phyloP scores from a whole-genome alignment of 1,140 invertebrate species.

The Holotrichia oblita region DNA sequence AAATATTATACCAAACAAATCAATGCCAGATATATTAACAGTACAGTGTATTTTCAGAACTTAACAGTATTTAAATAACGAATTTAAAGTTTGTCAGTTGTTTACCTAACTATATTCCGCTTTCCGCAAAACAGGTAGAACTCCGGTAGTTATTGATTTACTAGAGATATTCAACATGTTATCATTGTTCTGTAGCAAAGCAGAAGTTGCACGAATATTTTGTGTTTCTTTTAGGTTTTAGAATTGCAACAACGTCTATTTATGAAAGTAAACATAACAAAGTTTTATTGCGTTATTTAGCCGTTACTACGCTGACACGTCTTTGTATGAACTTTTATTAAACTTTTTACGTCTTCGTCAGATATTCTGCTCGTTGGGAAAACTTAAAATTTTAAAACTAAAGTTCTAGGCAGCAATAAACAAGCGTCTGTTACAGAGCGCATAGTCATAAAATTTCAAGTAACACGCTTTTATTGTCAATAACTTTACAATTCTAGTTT shows the following conservation, averaged over 20 bases:
- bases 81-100: too few species aligned
- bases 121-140: too few species aligned
- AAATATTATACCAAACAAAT: background rate
- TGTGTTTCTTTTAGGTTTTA: background rate
- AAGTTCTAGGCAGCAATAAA: slow-evolving; percentile 26
- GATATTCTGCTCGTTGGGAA: slow-evolving; percentile 28
- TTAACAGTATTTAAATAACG: too few species aligned
- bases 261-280: slow-evolving; percentile 16
- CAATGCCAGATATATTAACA: background rate
- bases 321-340: slow-evolving; percentile 32
- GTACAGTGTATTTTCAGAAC: background rate
- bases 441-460: slow-evolving; percentile 15
- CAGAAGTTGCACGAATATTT: background rate
- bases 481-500: slow-evolving; percentile 21
- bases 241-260: slow-evolving; percentile 10
- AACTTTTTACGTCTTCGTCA: slow-evolving; percentile 32
- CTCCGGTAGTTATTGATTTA: too few species aligned
- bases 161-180: too few species aligned
- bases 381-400: slow-evolving; percentile 36
- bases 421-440: slow-evolving; percentile 22
- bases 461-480: slow-evolving; percentile 34
- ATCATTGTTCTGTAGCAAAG: background rate
- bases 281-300: slow-evolving; percentile 20
- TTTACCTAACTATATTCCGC: too few species aligned
- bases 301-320: background rate